These are phyloP conservation scores for Amorpha juglandis DNA, from an alignment of 2,888 invertebrate species.

Conservation along the genomic window DNA sequence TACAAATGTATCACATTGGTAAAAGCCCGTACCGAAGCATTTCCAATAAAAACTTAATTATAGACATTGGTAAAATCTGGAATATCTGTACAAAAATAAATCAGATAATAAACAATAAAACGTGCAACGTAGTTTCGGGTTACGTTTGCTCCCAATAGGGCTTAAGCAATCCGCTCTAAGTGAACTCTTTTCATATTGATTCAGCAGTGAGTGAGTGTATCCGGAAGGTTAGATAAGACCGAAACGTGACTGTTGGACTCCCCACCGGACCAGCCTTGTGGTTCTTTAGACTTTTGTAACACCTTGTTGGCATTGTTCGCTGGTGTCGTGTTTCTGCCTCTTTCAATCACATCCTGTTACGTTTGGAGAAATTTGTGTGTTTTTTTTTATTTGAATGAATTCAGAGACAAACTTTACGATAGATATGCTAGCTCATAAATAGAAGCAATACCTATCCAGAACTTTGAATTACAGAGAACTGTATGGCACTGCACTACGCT, in stretches of 20 bases:
- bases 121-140: constrained; percentile 10
- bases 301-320: constrained; percentile 48
- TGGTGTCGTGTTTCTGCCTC: constrained; percentile 11
- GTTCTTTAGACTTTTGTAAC: constrained; percentile 57
- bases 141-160: constrained; percentile 51
- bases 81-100: background rate
- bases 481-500: too few species aligned
- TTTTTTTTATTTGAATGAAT: background rate
- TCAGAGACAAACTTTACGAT: too few species aligned
- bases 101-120: background rate
- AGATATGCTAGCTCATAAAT: too few species aligned
- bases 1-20: too few species aligned
- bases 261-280: constrained; percentile 60
- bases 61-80: too few species aligned
- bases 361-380: background rate
- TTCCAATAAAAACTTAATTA: too few species aligned
- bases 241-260: constrained; percentile 66
- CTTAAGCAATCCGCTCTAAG: constrained; percentile 66
- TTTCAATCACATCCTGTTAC: constrained; percentile 16
- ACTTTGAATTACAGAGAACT: too few species aligned
- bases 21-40: too few species aligned
- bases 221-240: constrained; percentile 69
- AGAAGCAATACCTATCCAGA: too few species aligned
- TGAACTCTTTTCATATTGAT: constrained; percentile 74
- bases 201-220: constrained; percentile 67